phyloP scores from a whole-genome alignment of 2,888 invertebrate genomes.

The Cynaeus angustus region DNA sequence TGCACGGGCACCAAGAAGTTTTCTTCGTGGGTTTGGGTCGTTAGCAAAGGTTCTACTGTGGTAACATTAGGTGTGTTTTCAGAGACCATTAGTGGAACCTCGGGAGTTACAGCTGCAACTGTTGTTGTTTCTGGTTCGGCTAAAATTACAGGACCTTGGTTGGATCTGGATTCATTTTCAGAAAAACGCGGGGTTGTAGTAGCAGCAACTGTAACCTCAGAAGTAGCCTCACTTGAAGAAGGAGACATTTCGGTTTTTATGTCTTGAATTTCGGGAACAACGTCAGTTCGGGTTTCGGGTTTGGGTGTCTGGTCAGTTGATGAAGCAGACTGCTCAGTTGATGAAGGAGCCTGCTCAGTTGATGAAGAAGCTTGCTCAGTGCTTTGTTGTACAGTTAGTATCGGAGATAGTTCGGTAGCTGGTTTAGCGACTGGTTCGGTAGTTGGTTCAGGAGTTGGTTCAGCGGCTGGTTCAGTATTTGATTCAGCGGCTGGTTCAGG shows the following conservation, averaged over 20 bases:
- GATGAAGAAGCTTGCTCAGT: background rate
- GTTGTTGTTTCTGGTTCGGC: constrained; percentile 41
- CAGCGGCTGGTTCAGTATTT: constrained; percentile 53
- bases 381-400: background rate
- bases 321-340: too few relatives aligned
- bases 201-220: constrained; percentile 4
- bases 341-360: too few relatives aligned
- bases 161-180: constrained; percentile 25
- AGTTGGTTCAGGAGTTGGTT: constrained; percentile 28
- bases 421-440: constrained; percentile 18
- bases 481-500: constrained; percentile 40
- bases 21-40: constrained; percentile 3
- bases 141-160: constrained; percentile 11
- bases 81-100: background rate
- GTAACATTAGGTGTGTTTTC: background rate
- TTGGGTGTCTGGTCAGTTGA: too few relatives aligned
- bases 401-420: constrained; percentile 25
- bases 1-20: background rate
- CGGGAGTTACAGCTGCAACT: background rate
- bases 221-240: constrained; percentile 49
- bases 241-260: background rate
- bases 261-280: too few relatives aligned
- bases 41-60: background rate
- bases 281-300: too few relatives aligned
- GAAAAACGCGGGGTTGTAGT: constrained; percentile 29